These are phyloP conservation scores for Gadopsis bispinosus DNA, from an alignment of 2,797 vertebrate genomes.

Conservation along the genomic window DNA sequence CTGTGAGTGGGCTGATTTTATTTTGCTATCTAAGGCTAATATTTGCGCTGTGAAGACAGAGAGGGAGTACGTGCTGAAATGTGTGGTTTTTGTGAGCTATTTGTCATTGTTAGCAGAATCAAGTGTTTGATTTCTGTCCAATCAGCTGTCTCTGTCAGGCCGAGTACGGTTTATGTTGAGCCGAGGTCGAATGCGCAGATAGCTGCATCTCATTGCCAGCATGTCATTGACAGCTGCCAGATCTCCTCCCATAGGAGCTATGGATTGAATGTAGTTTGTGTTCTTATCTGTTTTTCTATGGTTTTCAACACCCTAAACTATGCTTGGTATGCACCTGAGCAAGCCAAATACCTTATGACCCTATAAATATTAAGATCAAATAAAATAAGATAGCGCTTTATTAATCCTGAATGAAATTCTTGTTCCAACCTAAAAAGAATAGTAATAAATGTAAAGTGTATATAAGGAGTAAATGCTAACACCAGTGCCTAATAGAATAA, in stretches of 20 bases:
- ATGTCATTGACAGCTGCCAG: conserved; percentile 55
- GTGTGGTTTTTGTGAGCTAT: conserved; percentile 30
- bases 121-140: conserved; percentile 47
- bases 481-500: too few relatives aligned
- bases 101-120: conserved; percentile 35
- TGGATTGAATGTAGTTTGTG: background rate
- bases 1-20: conserved; percentile 71
- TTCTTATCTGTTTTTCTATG: conserved; percentile 2
- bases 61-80: conserved; percentile 7
- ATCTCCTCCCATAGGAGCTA: background rate
- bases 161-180: conserved; percentile 38
- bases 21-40: conserved; percentile 57
- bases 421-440: too few relatives aligned
- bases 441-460: too few relatives aligned
- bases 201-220: conserved; percentile 10
- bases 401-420: too few relatives aligned
- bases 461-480: too few relatives aligned
- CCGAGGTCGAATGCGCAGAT: conserved; percentile 33
- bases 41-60: conserved; percentile 52
- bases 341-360: background rate
- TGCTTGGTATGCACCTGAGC: background rate
- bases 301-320: conserved; percentile 7
- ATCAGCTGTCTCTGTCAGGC: conserved; percentile 51
- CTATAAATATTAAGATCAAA: background rate
- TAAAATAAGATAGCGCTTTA: too few relatives aligned